phyloP scores from a whole-genome alignment of 2,113 vertebrate genomes.

The Falco punctatus region DNA sequence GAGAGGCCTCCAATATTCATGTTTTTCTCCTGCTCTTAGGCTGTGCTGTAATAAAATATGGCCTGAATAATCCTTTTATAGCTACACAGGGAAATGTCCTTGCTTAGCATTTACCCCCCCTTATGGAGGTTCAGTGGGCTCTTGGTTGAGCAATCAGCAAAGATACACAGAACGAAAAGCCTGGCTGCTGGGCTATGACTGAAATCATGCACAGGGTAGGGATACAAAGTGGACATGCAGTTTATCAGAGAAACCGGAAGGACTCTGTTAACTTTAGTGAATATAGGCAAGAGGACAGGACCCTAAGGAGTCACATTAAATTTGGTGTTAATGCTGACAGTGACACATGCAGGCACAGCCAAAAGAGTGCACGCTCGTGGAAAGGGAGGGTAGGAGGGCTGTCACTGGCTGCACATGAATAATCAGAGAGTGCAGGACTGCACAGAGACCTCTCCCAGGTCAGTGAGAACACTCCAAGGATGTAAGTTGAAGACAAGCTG shows the following conservation, averaged over 20 bases:
- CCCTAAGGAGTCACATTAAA: background rate
- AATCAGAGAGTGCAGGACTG: background rate
- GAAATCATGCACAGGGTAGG: background rate
- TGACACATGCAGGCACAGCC: background rate
- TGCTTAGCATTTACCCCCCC: background rate
- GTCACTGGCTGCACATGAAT: background rate
- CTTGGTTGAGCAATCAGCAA: background rate
- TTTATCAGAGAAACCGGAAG: background rate
- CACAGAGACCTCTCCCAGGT: background rate
- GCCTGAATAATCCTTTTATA: background rate
- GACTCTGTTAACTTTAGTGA: background rate
- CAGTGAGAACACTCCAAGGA: background rate
- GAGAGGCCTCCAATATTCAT: background rate
- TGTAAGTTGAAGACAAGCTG: background rate
- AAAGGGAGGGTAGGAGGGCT: background rate
- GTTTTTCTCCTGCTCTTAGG: constrained; percentile 25
- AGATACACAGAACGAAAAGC: background rate
- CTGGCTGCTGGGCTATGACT: background rate
- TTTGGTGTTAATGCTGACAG: background rate
- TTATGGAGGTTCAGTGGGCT: background rate
- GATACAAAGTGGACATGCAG: background rate
- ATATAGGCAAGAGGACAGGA: background rate
- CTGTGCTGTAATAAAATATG: background rate
- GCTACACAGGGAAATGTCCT: background rate
- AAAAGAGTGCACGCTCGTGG: background rate